A percentile compares a stretch with the other conserved stretches of the same genome.
These are phyloP conservation scores for Trachythela sp. DNA, from an alignment of 64 coral and sea anemone genomes.

Conservation along the genomic window DNA sequence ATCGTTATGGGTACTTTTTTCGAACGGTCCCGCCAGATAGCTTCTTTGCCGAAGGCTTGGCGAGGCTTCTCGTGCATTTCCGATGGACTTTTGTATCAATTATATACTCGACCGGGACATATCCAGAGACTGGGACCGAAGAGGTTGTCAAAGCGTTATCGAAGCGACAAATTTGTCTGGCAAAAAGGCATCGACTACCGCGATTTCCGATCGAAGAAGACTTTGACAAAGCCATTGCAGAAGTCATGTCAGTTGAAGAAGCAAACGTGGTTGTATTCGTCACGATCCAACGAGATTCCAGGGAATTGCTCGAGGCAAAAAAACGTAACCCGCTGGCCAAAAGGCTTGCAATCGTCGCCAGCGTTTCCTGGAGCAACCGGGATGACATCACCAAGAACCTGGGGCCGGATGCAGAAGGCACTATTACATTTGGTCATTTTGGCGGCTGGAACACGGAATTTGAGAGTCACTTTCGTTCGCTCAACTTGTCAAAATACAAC, in stretches of 20 bases:
- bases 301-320: background rate
- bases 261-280: background rate
- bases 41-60: constrained; percentile 6
- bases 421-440: background rate
- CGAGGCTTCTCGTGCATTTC: background rate
- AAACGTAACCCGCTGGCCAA: background rate
- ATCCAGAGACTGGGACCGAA: background rate
- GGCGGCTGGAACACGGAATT: background rate
- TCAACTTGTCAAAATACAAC: constrained; percentile 5
- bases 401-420: background rate
- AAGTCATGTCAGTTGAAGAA: background rate
- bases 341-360: background rate
- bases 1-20: background rate
- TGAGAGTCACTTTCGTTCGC: background rate
- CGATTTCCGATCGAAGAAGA: background rate
- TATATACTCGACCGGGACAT: background rate
- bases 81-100: constrained; percentile 1
- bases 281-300: background rate
- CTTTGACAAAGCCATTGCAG: background rate
- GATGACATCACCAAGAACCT: constrained; percentile 1
- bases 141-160: background rate
- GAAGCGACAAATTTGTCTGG: background rate
- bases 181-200: background rate
- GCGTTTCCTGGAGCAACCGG: constrained; percentile 1
- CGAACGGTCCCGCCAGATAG: background rate